Evolutionary conservation across 2,888 invertebrate species (phyloP).

Genomic region (Rutpela maculata): DNA sequence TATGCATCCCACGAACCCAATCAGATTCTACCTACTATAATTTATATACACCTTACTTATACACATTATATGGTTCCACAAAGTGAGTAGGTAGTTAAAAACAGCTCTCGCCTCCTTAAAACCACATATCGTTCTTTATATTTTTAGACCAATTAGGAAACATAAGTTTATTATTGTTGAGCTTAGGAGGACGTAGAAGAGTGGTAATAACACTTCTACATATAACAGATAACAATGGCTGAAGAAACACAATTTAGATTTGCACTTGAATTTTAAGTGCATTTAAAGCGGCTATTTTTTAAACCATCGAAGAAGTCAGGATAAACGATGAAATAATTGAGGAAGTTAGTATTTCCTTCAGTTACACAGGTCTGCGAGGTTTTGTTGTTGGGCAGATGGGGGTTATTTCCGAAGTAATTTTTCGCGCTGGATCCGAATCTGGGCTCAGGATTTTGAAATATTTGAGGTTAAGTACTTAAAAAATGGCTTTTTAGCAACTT

Average conservation of each 20-base stretch:
- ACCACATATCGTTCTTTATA: slow-evolving; percentile 31
- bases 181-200: slow-evolving; percentile 29
- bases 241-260: not conserved
- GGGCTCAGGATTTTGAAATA: too few species aligned
- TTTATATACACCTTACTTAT: slow-evolving; percentile 48
- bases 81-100: slow-evolving; percentile 54
- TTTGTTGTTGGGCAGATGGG: too few species aligned
- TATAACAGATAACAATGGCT: not conserved
- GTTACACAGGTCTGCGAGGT: too few species aligned
- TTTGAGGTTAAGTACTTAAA: too few species aligned
- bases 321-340: too few species aligned
- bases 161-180: slow-evolving; percentile 36
- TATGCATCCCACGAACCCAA: slow-evolving; percentile 45
- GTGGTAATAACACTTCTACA: slow-evolving; percentile 13
- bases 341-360: too few species aligned
- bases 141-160: slow-evolving; percentile 25
- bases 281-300: too few species aligned
- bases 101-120: slow-evolving; percentile 56
- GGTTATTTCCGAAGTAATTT: too few species aligned
- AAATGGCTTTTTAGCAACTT: too few species aligned
- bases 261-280: not conserved
- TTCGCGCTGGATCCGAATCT: too few species aligned
- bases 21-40: slow-evolving; percentile 52
- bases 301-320: too few species aligned
- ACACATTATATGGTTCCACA: slow-evolving; percentile 45